Conservation (phyloP, 2,888 invertebrate genomes). For the Cephus runcator region DNA sequence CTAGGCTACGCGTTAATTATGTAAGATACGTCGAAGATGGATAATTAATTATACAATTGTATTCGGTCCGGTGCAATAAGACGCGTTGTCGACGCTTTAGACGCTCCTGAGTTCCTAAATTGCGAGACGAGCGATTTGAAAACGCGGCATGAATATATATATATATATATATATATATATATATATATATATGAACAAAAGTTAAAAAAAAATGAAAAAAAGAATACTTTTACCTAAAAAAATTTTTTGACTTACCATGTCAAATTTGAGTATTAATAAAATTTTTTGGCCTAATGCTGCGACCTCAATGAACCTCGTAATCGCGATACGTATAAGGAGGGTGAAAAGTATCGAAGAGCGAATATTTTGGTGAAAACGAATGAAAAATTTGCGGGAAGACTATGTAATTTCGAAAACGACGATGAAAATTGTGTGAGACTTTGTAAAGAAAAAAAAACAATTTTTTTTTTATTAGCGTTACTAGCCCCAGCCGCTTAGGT, state of each 20-base stretch:
- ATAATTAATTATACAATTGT: background rate
- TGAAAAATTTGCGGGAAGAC: constrained; percentile 7
- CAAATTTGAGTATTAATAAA: too few species aligned
- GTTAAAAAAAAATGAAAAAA: too few species aligned
- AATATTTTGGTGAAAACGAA: constrained; percentile 23
- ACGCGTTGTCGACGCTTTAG: constrained; percentile 20
- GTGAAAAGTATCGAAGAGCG: constrained; percentile 4
- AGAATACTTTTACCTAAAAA: too few species aligned
- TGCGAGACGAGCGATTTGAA: constrained; percentile 23
- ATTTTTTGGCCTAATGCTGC: too few species aligned
- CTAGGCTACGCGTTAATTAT: too few species aligned
- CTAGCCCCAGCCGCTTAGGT: constrained; percentile 46
- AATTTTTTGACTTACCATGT: too few species aligned
- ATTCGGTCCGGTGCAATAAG: constrained; percentile 52
- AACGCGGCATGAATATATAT: background rate
- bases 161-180: too few species aligned
- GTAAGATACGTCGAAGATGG: too few species aligned
- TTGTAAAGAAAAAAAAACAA: constrained; percentile 12
- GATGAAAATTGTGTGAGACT: constrained; percentile 13
- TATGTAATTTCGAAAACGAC: background rate
- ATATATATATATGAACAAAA: too few species aligned
- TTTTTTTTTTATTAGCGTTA: constrained; percentile 45
- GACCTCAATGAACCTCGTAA: too few species aligned
- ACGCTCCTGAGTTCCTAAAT: constrained; percentile 47
- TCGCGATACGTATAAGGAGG: too few species aligned